A percentile compares a stretch with the other conserved stretches of the same genome.
These are phyloP conservation scores for Botia kubotai DNA, from an alignment of 2,797 vertebrate species.

Conservation along the genomic window DNA sequence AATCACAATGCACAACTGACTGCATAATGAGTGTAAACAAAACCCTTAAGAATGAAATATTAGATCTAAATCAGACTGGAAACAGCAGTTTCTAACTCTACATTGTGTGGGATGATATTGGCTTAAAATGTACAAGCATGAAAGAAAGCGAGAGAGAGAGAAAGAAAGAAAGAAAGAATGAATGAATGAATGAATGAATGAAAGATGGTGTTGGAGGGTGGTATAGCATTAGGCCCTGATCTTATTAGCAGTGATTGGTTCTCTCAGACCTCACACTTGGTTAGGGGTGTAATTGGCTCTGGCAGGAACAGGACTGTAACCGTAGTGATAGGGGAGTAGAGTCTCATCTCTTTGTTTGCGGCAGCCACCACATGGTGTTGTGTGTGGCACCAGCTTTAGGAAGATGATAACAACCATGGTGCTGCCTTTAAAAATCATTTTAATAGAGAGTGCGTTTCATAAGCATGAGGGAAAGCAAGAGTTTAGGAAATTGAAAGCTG, in stretches of 20 bases:
- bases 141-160: constrained; percentile 36
- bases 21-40: not conserved
- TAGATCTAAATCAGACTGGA: not conserved
- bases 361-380: constrained; percentile 79
- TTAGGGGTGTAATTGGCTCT: constrained; percentile 80
- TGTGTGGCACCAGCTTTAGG: constrained; percentile 79
- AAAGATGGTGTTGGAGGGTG: constrained; percentile 63
- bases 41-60: not conserved
- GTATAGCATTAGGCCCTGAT: constrained; percentile 74
- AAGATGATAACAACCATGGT: constrained; percentile 81
- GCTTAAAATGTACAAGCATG: constrained; percentile 13
- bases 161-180: constrained; percentile 39
- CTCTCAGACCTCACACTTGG: constrained; percentile 81
- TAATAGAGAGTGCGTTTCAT: constrained; percentile 83
- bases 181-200: constrained; percentile 44
- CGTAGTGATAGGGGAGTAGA: constrained; percentile 74
- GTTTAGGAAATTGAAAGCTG: constrained; percentile 69
- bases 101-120: not conserved
- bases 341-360: constrained; percentile 78
- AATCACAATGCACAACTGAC: not conserved
- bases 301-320: constrained; percentile 73
- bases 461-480: constrained; percentile 74
- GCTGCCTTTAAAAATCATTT: constrained; percentile 80
- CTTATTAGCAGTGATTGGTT: constrained; percentile 80
- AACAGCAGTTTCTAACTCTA: not conserved